Percentiles rank a stretch among this genome's conserved stretches.
Conservation (phyloP, 35 echinoderm and acorn worm species). For the Acanthaster planci region DNA sequence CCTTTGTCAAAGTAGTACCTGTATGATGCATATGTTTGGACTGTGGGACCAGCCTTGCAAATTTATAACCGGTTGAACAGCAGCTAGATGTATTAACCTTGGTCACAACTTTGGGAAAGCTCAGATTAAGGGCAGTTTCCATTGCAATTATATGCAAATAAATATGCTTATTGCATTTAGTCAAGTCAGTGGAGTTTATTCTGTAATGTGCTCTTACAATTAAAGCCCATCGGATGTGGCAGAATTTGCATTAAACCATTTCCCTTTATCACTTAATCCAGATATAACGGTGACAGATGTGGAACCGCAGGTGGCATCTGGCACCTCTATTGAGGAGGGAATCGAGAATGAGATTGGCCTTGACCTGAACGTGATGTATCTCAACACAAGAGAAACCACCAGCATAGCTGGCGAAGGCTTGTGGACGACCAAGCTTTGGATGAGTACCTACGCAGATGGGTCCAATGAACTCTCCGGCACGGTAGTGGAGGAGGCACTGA, state of each 20-base stretch:
- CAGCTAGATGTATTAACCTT: too few relatives aligned
- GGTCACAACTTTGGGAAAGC: too few relatives aligned
- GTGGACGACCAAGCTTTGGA: slow-evolving; percentile 8
- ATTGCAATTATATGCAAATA: too few relatives aligned
- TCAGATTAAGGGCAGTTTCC: too few relatives aligned
- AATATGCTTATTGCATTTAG: too few relatives aligned
- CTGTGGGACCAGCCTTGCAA: too few relatives aligned
- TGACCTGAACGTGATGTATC: neutral
- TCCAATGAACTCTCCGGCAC: slow-evolving; percentile 12
- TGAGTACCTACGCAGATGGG: neutral
- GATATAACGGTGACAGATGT: neutral
- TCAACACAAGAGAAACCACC: neutral
- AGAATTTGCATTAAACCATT: neutral
- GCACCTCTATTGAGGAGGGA: neutral
- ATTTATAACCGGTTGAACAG: too few relatives aligned
- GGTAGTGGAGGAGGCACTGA: neutral
- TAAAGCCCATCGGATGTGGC: too few relatives aligned
- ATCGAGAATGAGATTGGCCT: neutral
- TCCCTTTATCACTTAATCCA: neutral
- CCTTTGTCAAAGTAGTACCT: too few relatives aligned
- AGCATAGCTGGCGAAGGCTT: neutral
- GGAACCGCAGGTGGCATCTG: neutral
- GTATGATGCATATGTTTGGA: too few relatives aligned
- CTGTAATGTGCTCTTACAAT: too few relatives aligned
- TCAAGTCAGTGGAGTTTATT: too few relatives aligned